These are phyloP conservation scores for Drosophila fulvimacula DNA, from an alignment of 2,888 invertebrate species.

Conservation along the genomic window DNA sequence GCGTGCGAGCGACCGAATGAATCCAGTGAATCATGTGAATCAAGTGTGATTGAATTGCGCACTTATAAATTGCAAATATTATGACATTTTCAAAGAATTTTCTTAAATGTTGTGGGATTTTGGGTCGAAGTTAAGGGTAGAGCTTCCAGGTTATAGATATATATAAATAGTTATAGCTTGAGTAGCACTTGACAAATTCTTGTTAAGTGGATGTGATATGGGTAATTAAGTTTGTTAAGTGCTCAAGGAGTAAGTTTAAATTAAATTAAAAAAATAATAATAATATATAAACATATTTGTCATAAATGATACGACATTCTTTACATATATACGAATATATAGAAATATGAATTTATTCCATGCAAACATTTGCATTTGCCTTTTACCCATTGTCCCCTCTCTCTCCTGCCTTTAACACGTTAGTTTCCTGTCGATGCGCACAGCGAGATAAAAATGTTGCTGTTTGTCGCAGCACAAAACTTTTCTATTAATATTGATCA, in stretches of 20 bases:
- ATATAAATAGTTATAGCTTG: neutral
- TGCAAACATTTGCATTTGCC: too few relatives aligned
- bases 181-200: neutral
- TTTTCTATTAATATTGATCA: conserved; percentile 13
- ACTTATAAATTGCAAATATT: conserved; percentile 13
- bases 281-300: neutral
- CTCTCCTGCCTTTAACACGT: neutral
- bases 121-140: neutral
- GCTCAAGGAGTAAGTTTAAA: too few relatives aligned
- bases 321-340: neutral
- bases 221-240: neutral
- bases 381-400: neutral
- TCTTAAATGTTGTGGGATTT: neutral
- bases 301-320: neutral
- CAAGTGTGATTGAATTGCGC: conserved; percentile 50
- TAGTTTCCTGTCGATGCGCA: conserved; percentile 12
- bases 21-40: conserved; percentile 36
- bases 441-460: conserved; percentile 9
- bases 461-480: conserved; percentile 6
- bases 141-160: neutral
- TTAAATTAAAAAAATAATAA: too few relatives aligned
- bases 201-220: neutral
- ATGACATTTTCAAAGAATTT: conserved; percentile 1
- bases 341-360: too few relatives aligned
- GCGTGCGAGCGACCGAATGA: conserved; percentile 24